Percentiles rank a stretch among this genome's conserved stretches.
Evolutionary conservation across 2,797 vertebrate species (phyloP).

Genomic region (Takifugu ocellatus): DNA sequence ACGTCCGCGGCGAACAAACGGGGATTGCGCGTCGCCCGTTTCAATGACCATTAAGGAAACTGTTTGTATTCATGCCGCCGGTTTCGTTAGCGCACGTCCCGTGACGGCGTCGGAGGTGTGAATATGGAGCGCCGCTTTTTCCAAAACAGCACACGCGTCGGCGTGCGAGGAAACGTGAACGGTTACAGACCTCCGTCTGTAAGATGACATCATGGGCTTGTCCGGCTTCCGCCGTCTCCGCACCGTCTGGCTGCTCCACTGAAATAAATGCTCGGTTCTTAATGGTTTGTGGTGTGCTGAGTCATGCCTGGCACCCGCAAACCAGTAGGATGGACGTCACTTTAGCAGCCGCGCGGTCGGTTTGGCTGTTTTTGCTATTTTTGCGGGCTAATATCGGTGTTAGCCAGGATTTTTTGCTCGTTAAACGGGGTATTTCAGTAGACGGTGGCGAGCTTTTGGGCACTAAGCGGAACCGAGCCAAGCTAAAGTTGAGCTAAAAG

Average conservation of each 20-base stretch:
- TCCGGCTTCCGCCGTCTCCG: neutral
- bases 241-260: neutral
- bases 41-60: conserved; percentile 43
- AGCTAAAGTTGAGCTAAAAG: too few species aligned
- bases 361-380: too few species aligned
- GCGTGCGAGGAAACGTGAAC: too few species aligned
- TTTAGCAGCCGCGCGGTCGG: too few species aligned
- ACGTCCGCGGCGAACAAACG: conserved; percentile 37
- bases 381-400: too few species aligned
- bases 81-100: neutral
- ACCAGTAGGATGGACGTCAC: too few species aligned
- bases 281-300: conserved; percentile 21
- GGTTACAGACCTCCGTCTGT: neutral
- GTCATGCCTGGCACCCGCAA: conserved; percentile 11
- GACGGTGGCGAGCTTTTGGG: too few species aligned
- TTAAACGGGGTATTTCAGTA: too few species aligned
- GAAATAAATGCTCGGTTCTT: conserved; percentile 6
- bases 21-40: conserved; percentile 16
- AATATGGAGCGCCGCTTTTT: neutral
- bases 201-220: neutral
- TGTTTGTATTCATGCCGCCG: conserved; percentile 49
- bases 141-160: neutral
- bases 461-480: too few species aligned
- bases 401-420: too few species aligned
- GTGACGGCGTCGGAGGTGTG: neutral